phyloP scores from a whole-genome alignment of 2,113 vertebrate species.

The Elephantulus edwardii region DNA sequence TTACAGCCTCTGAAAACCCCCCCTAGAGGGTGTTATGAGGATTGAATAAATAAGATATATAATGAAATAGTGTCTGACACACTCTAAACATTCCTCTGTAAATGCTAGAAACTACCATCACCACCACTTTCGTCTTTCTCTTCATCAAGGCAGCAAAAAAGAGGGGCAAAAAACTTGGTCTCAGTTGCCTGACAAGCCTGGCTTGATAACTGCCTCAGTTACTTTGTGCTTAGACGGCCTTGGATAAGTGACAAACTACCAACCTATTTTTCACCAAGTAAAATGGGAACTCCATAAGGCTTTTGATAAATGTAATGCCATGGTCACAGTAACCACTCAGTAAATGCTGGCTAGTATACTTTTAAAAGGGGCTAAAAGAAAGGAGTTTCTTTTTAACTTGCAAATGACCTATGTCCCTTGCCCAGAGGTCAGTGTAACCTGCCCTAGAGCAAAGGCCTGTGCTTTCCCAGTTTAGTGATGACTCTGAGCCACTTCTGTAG shows the following conservation, averaged over 20 bases:
- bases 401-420: neutral
- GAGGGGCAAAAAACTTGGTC: neutral
- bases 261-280: conserved; percentile 3
- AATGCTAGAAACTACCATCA: neutral
- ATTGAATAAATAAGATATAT: neutral
- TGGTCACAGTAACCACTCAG: neutral
- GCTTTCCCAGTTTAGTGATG: neutral
- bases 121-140: neutral
- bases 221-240: neutral
- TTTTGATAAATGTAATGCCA: neutral
- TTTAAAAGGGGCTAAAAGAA: conserved; percentile 45
- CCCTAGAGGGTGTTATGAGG: neutral
- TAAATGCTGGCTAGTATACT: conserved; percentile 22
- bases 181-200: neutral
- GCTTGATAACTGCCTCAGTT: conserved; percentile 1
- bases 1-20: too few species aligned
- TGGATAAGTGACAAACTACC: conserved; percentile 5
- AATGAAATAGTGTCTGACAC: neutral
- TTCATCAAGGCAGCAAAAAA: conserved; percentile 11
- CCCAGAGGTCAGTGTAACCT: neutral
- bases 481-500: neutral
- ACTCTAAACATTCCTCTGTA: neutral
- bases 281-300: conserved; percentile 24
- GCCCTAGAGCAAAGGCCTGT: neutral
- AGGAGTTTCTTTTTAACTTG: conserved; percentile 38